These are phyloP conservation scores for Drosophila malerkotliana DNA, from an alignment of 1,140 invertebrate species.

Conservation along the genomic window DNA sequence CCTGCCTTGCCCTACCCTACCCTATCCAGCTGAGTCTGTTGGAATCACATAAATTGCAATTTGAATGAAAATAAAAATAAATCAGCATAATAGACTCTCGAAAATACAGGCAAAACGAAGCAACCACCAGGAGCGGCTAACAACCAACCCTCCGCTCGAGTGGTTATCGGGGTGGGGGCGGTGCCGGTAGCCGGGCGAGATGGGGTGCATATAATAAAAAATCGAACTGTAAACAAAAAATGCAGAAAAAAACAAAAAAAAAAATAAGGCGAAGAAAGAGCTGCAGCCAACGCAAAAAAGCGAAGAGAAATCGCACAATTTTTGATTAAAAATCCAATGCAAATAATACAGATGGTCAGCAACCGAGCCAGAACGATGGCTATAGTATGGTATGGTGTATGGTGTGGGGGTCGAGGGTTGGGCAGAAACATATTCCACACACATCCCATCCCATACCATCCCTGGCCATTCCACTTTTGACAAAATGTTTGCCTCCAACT, in stretches of 20 bases:
- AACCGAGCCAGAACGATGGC: conserved; percentile 9
- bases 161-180: conserved; percentile 15
- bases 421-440: conserved; percentile 54
- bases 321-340: conserved; percentile 77
- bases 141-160: conserved; percentile 59
- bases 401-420: conserved; percentile 6
- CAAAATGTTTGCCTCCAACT: conserved; percentile 67
- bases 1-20: background rate
- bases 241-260: conserved; percentile 8
- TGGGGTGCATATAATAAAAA: conserved; percentile 50
- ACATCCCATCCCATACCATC: background rate
- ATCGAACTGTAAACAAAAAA: conserved; percentile 53
- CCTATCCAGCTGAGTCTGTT: background rate
- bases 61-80: conserved; percentile 77
- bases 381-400: background rate
- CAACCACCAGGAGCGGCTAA: conserved; percentile 44
- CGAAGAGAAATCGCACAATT: conserved; percentile 53
- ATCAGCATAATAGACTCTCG: conserved; percentile 77
- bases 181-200: too few species aligned
- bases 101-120: conserved; percentile 23
- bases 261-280: conserved; percentile 22
- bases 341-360: conserved; percentile 63
- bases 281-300: conserved; percentile 25
- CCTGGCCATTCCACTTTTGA: conserved; percentile 1
- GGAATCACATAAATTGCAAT: conserved; percentile 72